Percentiles rank a stretch among this genome's conserved stretches.
phyloP scores from a whole-genome alignment of 37 sponge, comb jelly and placozoan species.

The Mnemiopsis leidyi region DNA sequence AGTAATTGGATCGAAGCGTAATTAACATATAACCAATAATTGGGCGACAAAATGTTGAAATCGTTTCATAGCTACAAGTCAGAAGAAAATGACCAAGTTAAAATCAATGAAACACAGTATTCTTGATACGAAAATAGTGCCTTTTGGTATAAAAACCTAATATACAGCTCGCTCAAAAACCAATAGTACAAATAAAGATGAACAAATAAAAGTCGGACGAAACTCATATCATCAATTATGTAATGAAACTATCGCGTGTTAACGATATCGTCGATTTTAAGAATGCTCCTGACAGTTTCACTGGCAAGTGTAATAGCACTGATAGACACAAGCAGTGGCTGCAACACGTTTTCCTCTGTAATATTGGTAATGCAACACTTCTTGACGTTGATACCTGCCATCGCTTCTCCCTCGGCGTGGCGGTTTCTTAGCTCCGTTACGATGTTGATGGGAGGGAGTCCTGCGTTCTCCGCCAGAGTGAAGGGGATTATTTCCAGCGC shows the following conservation, averaged over 20 bases:
- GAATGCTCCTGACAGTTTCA: slow-evolving; percentile 93
- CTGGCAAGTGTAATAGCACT: slow-evolving; percentile 88
- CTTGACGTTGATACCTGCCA: slow-evolving; percentile 95
- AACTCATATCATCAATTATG: too few relatives aligned
- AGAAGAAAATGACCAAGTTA: not conserved
- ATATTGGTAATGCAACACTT: slow-evolving; percentile 95
- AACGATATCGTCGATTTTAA: slow-evolving; percentile 98
- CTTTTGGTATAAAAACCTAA: not conserved
- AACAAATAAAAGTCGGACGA: slow-evolving; percentile 28
- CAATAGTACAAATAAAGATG: slow-evolving; percentile 36
- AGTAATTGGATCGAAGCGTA: not conserved
- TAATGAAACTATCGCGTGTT: slow-evolving; percentile 61
- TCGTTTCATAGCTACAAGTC: not conserved
- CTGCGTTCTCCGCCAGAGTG: slow-evolving; percentile 98
- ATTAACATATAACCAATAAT: not conserved
- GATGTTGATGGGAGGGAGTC: slow-evolving; percentile 89
- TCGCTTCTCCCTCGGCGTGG: slow-evolving; percentile 86
- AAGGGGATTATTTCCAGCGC: slow-evolving; percentile 94
- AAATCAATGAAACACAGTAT: not conserved
- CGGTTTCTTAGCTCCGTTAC: slow-evolving; percentile 95
- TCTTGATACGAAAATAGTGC: not conserved
- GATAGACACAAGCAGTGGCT: slow-evolving; percentile 83
- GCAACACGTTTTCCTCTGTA: slow-evolving; percentile 83
- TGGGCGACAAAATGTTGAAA: not conserved
- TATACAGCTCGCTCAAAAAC: not conserved